These are phyloP conservation scores for Ciconia nigra DNA, from an alignment of 2,797 vertebrate species.

Conservation along the genomic window DNA sequence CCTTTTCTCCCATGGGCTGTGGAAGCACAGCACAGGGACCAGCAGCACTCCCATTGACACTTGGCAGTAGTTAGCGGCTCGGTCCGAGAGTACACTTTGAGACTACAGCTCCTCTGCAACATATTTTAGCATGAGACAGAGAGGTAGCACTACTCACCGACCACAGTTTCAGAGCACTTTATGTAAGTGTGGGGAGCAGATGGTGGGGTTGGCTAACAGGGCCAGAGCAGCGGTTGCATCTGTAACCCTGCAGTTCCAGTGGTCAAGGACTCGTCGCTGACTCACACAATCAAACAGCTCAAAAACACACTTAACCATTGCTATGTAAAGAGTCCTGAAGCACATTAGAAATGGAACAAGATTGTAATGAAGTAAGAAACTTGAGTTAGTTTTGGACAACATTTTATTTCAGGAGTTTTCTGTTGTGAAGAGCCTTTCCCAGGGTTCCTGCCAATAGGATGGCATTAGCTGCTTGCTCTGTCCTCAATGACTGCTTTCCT, in stretches of 20 bases:
- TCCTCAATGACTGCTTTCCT: not conserved
- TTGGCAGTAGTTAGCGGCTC: not conserved
- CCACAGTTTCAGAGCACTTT: not conserved
- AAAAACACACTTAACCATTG: not conserved
- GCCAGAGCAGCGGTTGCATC: not conserved
- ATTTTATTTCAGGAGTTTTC: not conserved
- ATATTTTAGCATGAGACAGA: not conserved
- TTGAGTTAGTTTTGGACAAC: not conserved
- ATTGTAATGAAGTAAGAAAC: not conserved
- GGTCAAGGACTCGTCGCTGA: not conserved
- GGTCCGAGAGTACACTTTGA: not conserved
- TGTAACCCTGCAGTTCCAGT: not conserved
- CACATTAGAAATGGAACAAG: not conserved
- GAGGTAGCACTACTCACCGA: not conserved
- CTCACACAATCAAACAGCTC: not conserved
- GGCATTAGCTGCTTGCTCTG: not conserved
- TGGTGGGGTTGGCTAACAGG: not conserved
- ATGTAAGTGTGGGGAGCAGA: not conserved
- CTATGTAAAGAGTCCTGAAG: not conserved
- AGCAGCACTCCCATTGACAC: fast-evolving
- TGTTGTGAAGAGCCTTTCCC: not conserved
- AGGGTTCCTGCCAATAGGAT: not conserved
- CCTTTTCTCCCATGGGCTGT: not conserved
- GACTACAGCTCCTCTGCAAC: not conserved
- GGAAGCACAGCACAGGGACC: not conserved